phyloP scores from a whole-genome alignment of 2,888 invertebrate genomes.

The Hipparchia sbordonii region DNA sequence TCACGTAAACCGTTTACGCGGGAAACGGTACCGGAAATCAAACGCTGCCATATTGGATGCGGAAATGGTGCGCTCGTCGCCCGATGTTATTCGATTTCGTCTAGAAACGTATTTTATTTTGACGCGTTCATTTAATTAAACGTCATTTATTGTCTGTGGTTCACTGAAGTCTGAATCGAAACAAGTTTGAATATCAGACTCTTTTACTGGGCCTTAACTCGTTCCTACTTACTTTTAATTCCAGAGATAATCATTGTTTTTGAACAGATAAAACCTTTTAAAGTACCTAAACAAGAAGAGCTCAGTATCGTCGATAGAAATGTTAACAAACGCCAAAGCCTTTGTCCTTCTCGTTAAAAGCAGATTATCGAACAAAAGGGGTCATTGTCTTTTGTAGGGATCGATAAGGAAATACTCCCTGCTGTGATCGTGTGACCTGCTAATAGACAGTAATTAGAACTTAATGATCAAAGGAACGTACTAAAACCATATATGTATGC shows the following conservation, averaged over 20 bases:
- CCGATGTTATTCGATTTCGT: constrained; percentile 49
- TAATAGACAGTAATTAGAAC: constrained; percentile 15
- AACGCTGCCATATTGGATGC: constrained; percentile 77
- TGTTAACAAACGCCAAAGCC: constrained; percentile 26
- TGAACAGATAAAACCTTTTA: constrained; percentile 19
- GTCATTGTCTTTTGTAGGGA: constrained; percentile 32
- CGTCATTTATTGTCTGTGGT: constrained; percentile 35
- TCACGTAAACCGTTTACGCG: constrained; percentile 69
- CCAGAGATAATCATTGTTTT: not conserved
- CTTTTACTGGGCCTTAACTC: not conserved
- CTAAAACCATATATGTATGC: not conserved
- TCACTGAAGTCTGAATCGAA: constrained; percentile 18
- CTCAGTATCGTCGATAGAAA: constrained; percentile 25
- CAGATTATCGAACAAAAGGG: constrained; percentile 35
- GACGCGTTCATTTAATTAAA: constrained; percentile 41
- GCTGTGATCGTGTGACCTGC: constrained; percentile 17
- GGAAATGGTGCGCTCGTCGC: constrained; percentile 68
- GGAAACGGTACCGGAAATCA: constrained; percentile 75
- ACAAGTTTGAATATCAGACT: constrained; percentile 18
- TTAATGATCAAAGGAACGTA: constrained; percentile 3
- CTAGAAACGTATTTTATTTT: constrained; percentile 42
- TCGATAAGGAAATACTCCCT: constrained; percentile 28
- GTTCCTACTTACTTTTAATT: not conserved
- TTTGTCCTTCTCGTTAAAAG: constrained; percentile 31
- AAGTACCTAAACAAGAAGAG: constrained; percentile 1